Evolutionary conservation across 2,113 vertebrate species (phyloP), one percentile per base, ranked within the genome.

Genomic region (Grammomys surdaster): DNA sequence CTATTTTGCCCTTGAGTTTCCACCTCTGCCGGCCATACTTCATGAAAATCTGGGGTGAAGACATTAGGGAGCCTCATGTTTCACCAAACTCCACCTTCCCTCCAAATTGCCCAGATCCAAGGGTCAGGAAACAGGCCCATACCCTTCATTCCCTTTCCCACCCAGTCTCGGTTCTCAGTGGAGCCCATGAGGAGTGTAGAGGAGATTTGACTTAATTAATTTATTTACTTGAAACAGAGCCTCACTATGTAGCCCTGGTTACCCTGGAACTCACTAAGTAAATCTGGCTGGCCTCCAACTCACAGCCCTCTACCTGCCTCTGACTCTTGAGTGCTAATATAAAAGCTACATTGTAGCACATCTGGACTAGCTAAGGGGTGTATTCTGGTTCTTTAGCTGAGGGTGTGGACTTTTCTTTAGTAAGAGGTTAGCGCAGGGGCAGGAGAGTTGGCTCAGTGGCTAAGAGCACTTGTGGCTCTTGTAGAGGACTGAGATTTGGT

Each of bases 1-100:
- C 99, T 92, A 99, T 99, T 97, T 98, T 99, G 77, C 99, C 99
- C 97, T 99, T 99, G 92, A 99, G 98, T 98, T 99, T 99, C 99
- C 99, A 99, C 17, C 99, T 98, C 98, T 99, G 99, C 13, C 99
- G 99, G 40, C 99, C 99, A 0, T 99, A 99, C 86, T 99, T 98
- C 99, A 99, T 99, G 93, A 99, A 99, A 97, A 99, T 99, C 99
- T 99, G 82, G 22, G 86, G 89, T 17, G 89, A 65, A 81, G 88
- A 96, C 63, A 96, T 7, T 10, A 58, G 56, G 76, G 0, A 24
- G 78, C n/a, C 72, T 54, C 67, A 16, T 3, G 56, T 7, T 19
- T 48, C 60, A 12, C 19, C 4, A 43, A 5, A 33, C 43, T n/a
- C 6, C 0, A 2, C n/a, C 26, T 72, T 20, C 1, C 70, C 1